phyloP scores from a whole-genome alignment of 2,888 invertebrate genomes.

The Acleris laterana region DNA sequence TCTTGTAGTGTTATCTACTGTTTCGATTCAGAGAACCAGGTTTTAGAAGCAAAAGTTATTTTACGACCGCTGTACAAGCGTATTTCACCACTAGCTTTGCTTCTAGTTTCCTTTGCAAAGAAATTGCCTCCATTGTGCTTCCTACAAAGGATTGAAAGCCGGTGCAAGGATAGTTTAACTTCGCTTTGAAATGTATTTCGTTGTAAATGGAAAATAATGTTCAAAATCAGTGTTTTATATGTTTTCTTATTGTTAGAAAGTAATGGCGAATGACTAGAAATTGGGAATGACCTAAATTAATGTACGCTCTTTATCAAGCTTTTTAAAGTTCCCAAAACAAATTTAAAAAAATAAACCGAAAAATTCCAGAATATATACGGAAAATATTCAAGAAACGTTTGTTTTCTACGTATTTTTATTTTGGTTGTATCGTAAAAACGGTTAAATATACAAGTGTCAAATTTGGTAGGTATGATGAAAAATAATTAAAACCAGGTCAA shows the following conservation, averaged over 20 bases:
- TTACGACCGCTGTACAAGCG: constrained; percentile 31
- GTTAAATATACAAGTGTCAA: too few species aligned
- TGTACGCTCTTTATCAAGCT: neutral
- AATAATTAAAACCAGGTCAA: too few species aligned
- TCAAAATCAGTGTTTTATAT: neutral
- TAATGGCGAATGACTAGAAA: neutral
- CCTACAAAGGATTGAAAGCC: constrained; percentile 1
- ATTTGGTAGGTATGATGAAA: too few species aligned
- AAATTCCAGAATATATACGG: too few species aligned
- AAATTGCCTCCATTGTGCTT: constrained; percentile 1
- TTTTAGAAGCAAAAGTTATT: neutral
- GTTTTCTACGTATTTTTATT: too few species aligned
- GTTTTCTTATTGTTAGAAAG: neutral
- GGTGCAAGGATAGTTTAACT: neutral
- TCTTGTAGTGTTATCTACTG: too few species aligned
- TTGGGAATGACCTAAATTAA: neutral
- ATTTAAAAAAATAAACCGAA: too few species aligned
- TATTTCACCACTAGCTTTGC: constrained; percentile 5
- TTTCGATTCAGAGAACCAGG: too few species aligned
- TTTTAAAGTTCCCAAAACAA: neutral
- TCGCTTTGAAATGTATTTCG: neutral
- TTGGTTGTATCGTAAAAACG: too few species aligned
- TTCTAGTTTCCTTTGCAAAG: constrained; percentile 1
- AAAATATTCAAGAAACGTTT: too few species aligned
- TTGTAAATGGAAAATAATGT: neutral